A percentile compares a stretch with the other conserved stretches of the same genome.
Evolutionary conservation across 1,140 invertebrate genomes (phyloP).

Genomic region (Heliconius hermathena): DNA sequence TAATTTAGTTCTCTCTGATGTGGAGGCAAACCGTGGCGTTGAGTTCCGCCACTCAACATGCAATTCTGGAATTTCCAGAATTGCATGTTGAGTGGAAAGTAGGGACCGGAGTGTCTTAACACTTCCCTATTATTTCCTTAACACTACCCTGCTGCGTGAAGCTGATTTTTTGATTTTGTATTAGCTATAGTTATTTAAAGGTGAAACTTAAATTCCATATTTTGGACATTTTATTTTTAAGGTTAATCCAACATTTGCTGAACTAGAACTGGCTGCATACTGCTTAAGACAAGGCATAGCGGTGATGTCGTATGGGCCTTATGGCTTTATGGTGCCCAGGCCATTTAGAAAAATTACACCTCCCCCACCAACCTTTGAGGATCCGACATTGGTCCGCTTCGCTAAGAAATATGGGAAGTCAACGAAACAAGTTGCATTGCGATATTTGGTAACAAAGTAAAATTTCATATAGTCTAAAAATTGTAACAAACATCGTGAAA

Average conservation of each 20-base stretch:
- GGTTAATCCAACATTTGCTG: conserved; percentile 26
- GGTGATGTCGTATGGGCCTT: conserved; percentile 18
- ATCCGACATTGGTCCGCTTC: conserved; percentile 7
- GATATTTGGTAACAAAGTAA: conserved; percentile 23
- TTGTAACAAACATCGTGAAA: too few species aligned
- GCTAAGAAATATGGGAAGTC: conserved; percentile 22
- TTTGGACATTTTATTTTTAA: not conserved
- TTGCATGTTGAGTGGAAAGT: too few species aligned
- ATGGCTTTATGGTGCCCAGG: conserved; percentile 28
- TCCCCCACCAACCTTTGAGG: not conserved
- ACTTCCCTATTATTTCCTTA: too few species aligned
- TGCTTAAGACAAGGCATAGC: conserved; percentile 23
- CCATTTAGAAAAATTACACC: not conserved
- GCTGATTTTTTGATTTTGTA: too few species aligned
- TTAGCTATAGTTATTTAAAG: too few species aligned
- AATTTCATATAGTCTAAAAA: too few species aligned
- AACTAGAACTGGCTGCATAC: conserved; percentile 25
- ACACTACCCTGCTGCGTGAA: too few species aligned
- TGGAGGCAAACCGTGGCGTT: too few species aligned
- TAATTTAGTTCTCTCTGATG: too few species aligned
- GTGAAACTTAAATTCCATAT: not conserved
- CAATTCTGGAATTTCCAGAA: too few species aligned
- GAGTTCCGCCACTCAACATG: too few species aligned
- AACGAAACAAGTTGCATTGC: conserved; percentile 26
- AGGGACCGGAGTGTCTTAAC: too few species aligned